Percentiles rank a stretch among this genome's conserved stretches.
Conservation (phyloP, 2,797 vertebrate species). For the Rhabdophis nuchalis region DNA sequence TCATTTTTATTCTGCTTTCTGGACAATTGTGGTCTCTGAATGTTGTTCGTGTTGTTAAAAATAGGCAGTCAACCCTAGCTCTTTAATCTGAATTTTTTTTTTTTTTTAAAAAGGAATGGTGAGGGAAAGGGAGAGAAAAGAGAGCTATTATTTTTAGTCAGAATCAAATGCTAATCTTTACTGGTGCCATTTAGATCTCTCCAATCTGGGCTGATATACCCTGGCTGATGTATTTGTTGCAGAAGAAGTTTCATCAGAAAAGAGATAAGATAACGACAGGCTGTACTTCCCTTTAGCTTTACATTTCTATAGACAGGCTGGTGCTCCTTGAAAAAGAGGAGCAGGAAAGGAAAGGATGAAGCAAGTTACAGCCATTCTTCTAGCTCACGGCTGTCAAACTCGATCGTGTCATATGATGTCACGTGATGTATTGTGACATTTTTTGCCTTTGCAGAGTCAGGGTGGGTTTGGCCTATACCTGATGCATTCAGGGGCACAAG, state of each 20-base stretch:
- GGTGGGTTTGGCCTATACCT: no score
- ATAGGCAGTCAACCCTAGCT: not conserved
- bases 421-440: no score
- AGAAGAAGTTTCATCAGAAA: not conserved
- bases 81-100: not conserved
- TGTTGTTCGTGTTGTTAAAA: not conserved
- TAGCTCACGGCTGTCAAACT: not conserved
- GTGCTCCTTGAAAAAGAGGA: not conserved
- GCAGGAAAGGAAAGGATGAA: not conserved
- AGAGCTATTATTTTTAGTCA: not conserved
- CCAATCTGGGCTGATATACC: not conserved
- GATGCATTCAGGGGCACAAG: no score
- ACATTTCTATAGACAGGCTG: not conserved
- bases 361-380: not conserved
- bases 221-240: not conserved
- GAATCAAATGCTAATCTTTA: not conserved
- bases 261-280: not conserved
- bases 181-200: not conserved
- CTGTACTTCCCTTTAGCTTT: not conserved
- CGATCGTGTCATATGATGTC: no score
- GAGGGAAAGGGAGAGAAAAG: not conserved
- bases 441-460: no score
- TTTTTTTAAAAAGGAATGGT: no score
- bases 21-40: not conserved
- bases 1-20: not conserved